A percentile compares a stretch with the other conserved stretches of the same genome.
phyloP scores from a whole-genome alignment of 2,113 vertebrate species.

The Telmatochromis sp. region DNA sequence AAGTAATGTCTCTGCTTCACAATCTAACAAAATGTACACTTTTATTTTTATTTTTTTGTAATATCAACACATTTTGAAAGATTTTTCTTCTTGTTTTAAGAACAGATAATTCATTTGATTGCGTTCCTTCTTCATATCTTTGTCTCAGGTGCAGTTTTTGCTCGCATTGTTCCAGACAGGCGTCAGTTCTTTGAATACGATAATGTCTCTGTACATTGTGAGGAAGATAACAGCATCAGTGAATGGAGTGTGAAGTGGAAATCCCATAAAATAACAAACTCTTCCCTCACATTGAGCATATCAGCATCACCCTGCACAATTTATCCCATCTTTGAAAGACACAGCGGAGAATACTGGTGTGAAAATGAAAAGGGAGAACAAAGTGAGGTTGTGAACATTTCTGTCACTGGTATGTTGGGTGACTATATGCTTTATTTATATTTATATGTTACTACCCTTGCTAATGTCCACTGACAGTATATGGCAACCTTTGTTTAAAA shows the following conservation, averaged over 20 bases:
- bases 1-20: rapidly evolving
- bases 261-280: rapidly evolving
- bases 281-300: rapidly evolving
- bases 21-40: rapidly evolving
- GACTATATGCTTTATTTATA: neutral
- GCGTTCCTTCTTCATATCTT: rapidly evolving
- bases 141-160: neutral
- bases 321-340: rapidly evolving
- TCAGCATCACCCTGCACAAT: neutral
- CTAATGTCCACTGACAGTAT: no score
- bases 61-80: rapidly evolving
- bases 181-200: rapidly evolving
- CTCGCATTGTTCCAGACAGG: rapidly evolving
- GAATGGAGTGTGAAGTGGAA: neutral
- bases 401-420: neutral
- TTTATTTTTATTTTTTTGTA: no score
- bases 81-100: rapidly evolving
- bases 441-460: rapidly evolving
- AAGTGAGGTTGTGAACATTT: neutral
- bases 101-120: neutral
- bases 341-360: conserved; percentile 22
- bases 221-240: rapidly evolving
- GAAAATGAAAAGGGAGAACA: neutral
- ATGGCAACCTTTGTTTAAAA: rapidly evolving
- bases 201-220: neutral